These are phyloP conservation scores for Lysandra bellargus DNA, from an alignment of 2,888 invertebrate genomes.

Conservation along the genomic window DNA sequence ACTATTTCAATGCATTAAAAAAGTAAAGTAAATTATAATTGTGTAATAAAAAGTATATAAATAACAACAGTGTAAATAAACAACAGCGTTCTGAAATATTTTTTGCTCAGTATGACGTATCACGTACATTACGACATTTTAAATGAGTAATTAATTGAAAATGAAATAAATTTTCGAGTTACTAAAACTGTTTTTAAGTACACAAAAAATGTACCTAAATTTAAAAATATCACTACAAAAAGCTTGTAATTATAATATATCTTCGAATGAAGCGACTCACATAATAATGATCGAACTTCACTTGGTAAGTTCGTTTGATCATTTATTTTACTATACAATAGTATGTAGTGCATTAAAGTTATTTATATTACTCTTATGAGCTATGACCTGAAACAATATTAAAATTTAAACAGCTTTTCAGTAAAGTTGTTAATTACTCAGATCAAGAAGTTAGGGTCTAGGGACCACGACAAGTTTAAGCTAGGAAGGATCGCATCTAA, in stretches of 20 bases:
- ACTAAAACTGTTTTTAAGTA: background rate
- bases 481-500: too few relatives aligned
- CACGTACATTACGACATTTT: background rate
- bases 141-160: background rate
- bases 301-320: too few relatives aligned
- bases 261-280: too few relatives aligned
- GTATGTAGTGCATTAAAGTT: background rate
- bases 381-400: too few relatives aligned
- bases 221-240: background rate
- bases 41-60: background rate
- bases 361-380: too few relatives aligned
- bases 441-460: too few relatives aligned
- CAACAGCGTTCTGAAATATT: background rate
- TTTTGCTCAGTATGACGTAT: background rate
- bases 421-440: too few relatives aligned
- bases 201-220: background rate
- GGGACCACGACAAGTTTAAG: too few relatives aligned
- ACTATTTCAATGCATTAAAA: background rate
- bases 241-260: background rate
- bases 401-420: too few relatives aligned
- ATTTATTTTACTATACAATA: too few relatives aligned
- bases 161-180: conserved; percentile 1
- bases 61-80: background rate
- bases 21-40: background rate
- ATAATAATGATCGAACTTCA: too few relatives aligned